These are phyloP conservation scores for Siphonodentalium dalli DNA, from an alignment of 2,888 invertebrate genomes.

Conservation along the genomic window DNA sequence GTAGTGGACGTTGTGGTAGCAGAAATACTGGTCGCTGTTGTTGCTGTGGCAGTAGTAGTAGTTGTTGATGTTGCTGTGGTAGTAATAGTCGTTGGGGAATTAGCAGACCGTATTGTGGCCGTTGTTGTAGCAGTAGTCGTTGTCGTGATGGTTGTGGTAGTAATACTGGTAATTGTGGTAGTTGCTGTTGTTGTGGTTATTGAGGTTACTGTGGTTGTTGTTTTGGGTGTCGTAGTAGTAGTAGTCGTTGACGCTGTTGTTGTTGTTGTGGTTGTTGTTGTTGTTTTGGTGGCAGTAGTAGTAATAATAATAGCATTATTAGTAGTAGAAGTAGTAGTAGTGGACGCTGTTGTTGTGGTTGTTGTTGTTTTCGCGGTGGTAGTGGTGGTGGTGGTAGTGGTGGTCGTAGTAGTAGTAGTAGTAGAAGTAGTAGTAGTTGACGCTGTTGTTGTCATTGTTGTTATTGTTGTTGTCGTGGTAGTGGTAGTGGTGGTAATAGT, in stretches of 20 bases:
- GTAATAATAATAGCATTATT: background rate
- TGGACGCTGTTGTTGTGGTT: background rate
- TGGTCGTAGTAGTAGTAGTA: background rate
- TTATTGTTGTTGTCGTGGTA: background rate
- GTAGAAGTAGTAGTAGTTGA: conserved; percentile 5
- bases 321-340: background rate
- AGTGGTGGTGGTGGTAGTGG: background rate
- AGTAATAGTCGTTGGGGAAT: conserved; percentile 8
- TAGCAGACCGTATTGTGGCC: conserved; percentile 9
- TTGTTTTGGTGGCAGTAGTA: background rate
- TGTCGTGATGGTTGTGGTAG: conserved; percentile 9
- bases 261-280: background rate
- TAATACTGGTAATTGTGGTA: conserved; percentile 8
- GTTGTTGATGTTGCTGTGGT: conserved; percentile 6
- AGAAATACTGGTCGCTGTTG: no score
- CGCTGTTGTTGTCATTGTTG: background rate
- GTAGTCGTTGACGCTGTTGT: background rate
- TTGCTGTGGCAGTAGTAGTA: background rate
- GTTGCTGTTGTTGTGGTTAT: conserved; percentile 8
- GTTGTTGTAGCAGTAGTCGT: conserved; percentile 8
- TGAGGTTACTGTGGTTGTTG: conserved; percentile 12
- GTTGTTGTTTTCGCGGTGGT: background rate
- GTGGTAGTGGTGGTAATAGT: conserved; percentile 1
- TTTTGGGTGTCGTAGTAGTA: conserved; percentile 3
- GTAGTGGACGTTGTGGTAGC: no score